These are phyloP conservation scores for Mamestra configurata DNA, from an alignment of 1,140 invertebrate species.

Conservation along the genomic window DNA sequence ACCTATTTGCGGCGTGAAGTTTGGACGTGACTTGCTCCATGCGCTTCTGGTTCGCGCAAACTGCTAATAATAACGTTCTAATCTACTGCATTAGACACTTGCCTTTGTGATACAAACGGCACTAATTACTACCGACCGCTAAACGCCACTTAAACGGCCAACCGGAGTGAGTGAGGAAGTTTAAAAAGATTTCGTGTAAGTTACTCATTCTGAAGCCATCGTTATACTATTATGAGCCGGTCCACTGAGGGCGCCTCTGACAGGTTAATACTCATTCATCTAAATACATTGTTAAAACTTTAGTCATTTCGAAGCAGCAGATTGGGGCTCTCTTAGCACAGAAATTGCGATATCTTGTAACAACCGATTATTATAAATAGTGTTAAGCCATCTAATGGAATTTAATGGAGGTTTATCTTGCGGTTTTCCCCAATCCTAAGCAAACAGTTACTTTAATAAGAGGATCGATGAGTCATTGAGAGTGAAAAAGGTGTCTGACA, in stretches of 20 bases:
- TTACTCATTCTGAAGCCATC: slow-evolving; percentile 8
- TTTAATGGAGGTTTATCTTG: slow-evolving; percentile 11
- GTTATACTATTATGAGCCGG: slow-evolving; percentile 16
- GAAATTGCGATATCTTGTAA: slow-evolving; percentile 22
- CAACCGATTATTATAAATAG: slow-evolving; percentile 17
- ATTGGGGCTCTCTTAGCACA: slow-evolving; percentile 16
- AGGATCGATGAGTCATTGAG: background rate
- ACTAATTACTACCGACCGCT: slow-evolving; percentile 26
- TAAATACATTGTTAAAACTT: slow-evolving; percentile 54
- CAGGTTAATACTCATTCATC: slow-evolving; percentile 51
- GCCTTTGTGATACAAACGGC: slow-evolving; percentile 28
- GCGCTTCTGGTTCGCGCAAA: slow-evolving; percentile 47
- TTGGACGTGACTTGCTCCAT: slow-evolving; percentile 66
- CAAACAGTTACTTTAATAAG: background rate
- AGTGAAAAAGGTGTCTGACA: slow-evolving; percentile 9
- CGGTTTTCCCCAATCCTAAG: slow-evolving; percentile 7
- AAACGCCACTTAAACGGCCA: slow-evolving; percentile 7
- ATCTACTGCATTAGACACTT: slow-evolving; percentile 36
- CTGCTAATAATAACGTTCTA: slow-evolving; percentile 60
- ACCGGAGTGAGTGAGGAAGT: background rate
- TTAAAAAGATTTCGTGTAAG: slow-evolving; percentile 32
- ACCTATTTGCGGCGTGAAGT: slow-evolving; percentile 73
- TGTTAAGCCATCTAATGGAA: background rate
- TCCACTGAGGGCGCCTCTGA: slow-evolving; percentile 35
- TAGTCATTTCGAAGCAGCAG: slow-evolving; percentile 46